Evolutionary conservation across 1,140 invertebrate genomes (phyloP).

Genomic region (Dolichoris vasculosae): DNA sequence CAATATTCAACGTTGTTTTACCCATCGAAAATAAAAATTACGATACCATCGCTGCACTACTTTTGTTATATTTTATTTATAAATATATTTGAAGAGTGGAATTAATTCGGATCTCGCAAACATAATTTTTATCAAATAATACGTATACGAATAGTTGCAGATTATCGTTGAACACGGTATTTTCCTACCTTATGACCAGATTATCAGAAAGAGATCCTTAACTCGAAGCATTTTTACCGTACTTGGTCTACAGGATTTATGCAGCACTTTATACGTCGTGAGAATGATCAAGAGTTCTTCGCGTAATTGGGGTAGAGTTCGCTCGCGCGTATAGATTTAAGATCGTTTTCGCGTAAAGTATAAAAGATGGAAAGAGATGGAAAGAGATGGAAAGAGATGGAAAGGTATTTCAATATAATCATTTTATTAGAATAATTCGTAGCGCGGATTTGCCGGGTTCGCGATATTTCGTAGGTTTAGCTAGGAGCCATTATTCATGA

Average conservation of each 20-base stretch:
- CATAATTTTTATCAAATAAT: neutral
- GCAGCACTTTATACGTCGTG: conserved; percentile 21
- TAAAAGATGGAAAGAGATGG: neutral
- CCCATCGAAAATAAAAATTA: neutral
- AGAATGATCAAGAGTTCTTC: conserved; percentile 18
- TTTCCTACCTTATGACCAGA: conserved; percentile 1
- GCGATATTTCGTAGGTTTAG: neutral
- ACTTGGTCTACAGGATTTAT: conserved; percentile 3
- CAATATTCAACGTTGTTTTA: neutral
- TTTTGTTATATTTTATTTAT: neutral
- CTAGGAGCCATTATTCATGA: conserved; percentile 19
- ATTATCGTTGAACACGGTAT: neutral
- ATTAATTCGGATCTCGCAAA: neutral
- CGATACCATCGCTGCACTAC: neutral
- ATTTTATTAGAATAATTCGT: conserved; percentile 2
- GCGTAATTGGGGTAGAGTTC: conserved; percentile 18
- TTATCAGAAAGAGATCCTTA: conserved; percentile 18
- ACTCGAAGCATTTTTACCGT: neutral
- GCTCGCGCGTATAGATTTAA: conserved; percentile 1
- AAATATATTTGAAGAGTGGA: neutral
- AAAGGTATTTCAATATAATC: neutral
- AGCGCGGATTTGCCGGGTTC: neutral
- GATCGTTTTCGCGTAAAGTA: neutral
- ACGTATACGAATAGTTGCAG: conserved; percentile 8
- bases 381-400: neutral